Base-by-base conservation (phyloP, 2,888 invertebrate genomes). In the Lasius fuliginosus region DNA sequence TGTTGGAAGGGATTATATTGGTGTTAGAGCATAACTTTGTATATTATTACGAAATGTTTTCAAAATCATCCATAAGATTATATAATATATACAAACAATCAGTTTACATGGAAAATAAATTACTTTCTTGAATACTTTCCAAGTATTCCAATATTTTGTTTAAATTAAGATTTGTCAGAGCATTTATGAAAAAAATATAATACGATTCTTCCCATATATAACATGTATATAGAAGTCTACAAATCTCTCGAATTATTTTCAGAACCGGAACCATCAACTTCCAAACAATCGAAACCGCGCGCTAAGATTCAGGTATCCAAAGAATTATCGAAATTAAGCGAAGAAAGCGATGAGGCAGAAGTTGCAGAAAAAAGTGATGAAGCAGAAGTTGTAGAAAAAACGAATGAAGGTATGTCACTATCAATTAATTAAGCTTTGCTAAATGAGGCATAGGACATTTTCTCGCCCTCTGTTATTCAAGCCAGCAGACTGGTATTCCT, bases 401-500 rank as follows among this genome's bases (percentile, higher is more conserved):
- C 30, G 8, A 18, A 62, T 18, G 46, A 46, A 62, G 36, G 90
- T 90, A 90, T 2, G 76, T 79, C 18, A 23, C 3, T 58, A 30
- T 68, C 11, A 73, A 67, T 36, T 53, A 69, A 60, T 85, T 40
- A 18, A 67, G 11, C n/a, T 40, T 53, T 69, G 58, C 3, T 46
- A 42, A 49, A 40, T 15, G n/a, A 56, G 18, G 15, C 58, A 53
- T 33, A 60, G 33, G 67, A 40, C 56, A 85, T 56, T 30, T 85
- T 67, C 75, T 68, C 83, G 87, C 86, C 86, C 87, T 90, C 87
- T 89, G 69, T 84, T 69, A 82, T 30, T 53, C 53, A 33, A 40
- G 27, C n/a, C 27, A n/a, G 53, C 46, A 83, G 42, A 46, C 49
- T 42, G 67, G 23, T 71, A 12, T 73, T 56, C n/a, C 77, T 73